Evolutionary conservation across 2,888 invertebrate genomes (phyloP).

Genomic region (Gortyna flavago): DNA sequence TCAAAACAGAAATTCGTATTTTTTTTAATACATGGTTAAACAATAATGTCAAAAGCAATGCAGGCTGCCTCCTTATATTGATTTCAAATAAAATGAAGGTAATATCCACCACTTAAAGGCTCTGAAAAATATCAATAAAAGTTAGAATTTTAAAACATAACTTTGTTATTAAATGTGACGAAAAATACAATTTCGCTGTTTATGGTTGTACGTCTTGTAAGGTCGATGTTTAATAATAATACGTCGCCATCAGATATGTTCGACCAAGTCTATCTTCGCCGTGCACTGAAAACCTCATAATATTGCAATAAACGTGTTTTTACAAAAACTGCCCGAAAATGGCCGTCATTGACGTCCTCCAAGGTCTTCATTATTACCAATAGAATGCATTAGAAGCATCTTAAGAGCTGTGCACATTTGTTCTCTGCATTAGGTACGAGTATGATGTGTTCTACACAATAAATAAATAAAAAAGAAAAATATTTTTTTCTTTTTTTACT

Average conservation of each 20-base stretch:
- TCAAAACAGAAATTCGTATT: neutral
- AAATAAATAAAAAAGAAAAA: neutral
- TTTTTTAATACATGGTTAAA: neutral
- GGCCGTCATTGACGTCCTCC: no score
- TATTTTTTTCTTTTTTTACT: neutral
- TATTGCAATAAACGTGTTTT: neutral
- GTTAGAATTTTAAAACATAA: neutral
- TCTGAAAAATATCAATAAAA: conserved; percentile 4
- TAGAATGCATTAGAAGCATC: neutral
- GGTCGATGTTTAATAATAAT: neutral
- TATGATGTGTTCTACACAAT: neutral
- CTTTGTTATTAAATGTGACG: neutral
- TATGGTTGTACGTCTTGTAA: neutral
- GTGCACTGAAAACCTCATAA: neutral
- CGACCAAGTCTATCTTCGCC: no score
- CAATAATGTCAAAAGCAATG: neutral
- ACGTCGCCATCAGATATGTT: neutral
- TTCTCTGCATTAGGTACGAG: no score
- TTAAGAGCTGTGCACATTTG: neutral
- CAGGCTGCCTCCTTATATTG: neutral
- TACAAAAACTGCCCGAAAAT: neutral
- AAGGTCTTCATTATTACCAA: neutral
- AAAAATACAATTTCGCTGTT: neutral
- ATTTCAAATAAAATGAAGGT: neutral
- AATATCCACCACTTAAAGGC: neutral